Base-by-base conservation (phyloP, 2,113 vertebrate species). In the Petrocephalus microphthalmus region DNA sequence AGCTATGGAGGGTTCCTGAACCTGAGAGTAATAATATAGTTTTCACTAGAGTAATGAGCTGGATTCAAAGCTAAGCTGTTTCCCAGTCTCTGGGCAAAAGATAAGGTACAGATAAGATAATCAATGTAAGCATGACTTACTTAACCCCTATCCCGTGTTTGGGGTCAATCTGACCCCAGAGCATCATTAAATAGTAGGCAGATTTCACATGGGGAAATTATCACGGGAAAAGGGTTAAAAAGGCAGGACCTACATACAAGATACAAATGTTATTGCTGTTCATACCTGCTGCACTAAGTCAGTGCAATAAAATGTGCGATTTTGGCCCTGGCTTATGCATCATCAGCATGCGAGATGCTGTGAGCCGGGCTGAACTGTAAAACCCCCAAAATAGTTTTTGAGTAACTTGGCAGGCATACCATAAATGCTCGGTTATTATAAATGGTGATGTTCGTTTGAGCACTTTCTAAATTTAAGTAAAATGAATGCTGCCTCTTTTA, bases 1-100 rank as follows among this genome's bases (percentile, higher is more conserved):
- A 6, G 84, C n/a, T 25, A 84, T 52, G 82, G 49, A n/a, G 84
- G 29, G 56, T 85, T 85, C 20, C 64, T 17, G 45, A 64, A 86
- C 15, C 29, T 45, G 85, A n/a, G 20, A 45, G 11, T 60, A 60
- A 57, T 5, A 49, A 47, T 22, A n/a, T 56, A 45, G 85, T 86
- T 57, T 74, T 89, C 90, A 89, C 90, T 88, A 74, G 88, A 89
- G 45, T 74, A 49, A 19, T 57, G 8, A 88, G 64, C 87, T 84
- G 81, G 88, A 83, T 88, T 52, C n/a, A 85, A 11, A 45, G 57
- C 33, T 37, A 45, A 47, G 37, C 13, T 64, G 13, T 86, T 33
- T 17, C 33, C 33, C 53, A 64, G 19, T 45, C 7, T 52, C 56
- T 56, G 17, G 45, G 53, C 45, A 64, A 85, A 86, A 45, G 37